Base-by-base conservation (phyloP, 1,140 invertebrate genomes). In the Drosophila saltans region DNA sequence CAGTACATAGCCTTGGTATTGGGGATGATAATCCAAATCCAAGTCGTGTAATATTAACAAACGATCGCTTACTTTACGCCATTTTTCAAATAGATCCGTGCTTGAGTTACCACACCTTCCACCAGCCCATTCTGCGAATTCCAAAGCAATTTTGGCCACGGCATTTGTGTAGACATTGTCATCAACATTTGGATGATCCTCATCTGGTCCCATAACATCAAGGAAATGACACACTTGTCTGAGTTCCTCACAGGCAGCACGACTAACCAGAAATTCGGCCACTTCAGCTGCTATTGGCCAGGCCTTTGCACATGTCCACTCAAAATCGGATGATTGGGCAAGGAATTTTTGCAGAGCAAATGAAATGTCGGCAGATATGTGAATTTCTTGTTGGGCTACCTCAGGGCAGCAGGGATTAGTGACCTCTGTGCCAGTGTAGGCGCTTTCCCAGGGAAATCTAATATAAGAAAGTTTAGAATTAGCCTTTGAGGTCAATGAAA, bases 201-300 rank as follows among this genome's bases (percentile, higher is more conserved):
- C 94, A 74, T 94, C 94, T 2, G 94, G 94, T 2, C 94, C 94
- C 94, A 94, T 94, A 1, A 94, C 93, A 80, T 93, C 93, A 91
- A 77, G 16, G 3, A 89, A 71, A 59, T 85, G 84, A 8, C 78
- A 88, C 0, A 28, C 7, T 7, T 93, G 90, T 0, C 91, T 92
- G 0, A 81, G 80, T 55, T 92, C 92, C 59, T 94, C 93, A 58
- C 93, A 93, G 11, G 86, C 83, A 0, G 93, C 93, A 2, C 94
- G 92, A 11, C 93, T 94, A 1, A 92, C 91, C 91, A 94, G 93
- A 77, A 94, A 94, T 28, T 94, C 92, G 0, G 94, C 94, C 3
- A 94, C 94, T 30, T 94, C 92, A 1, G 92, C 86, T 1, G 93
- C 92, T 11, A 94, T 90, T 1, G 93, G 92, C 85, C 94, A 94